Base-by-base conservation (phyloP, 53 echinoderm and acorn worm genomes). In the Hippasteria phrygiana region DNA sequence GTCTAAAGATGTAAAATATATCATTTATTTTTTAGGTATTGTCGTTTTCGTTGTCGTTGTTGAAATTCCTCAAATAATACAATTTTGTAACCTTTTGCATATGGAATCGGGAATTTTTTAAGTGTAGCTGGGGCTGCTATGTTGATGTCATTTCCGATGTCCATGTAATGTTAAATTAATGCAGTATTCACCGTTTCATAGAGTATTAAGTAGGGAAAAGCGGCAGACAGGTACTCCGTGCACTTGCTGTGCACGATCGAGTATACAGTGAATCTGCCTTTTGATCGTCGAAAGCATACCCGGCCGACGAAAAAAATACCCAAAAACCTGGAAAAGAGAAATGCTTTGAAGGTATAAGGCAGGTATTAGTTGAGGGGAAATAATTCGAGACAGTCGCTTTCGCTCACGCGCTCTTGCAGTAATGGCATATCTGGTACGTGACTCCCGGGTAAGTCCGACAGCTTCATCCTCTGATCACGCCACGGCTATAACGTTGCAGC, bases 401-500 rank as follows among this genome's bases (percentile, higher is more conserved):
- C 48, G 38, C 50, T 41, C 85, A 85, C 85, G 85, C 18, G 22
- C 70, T 24, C 32, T 8, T n/a, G 26, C 31, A 39, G 71, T 69
- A 85, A 85, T 71, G 71, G 34, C 47, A 85, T 70, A 35, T 26
- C 45, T 32, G 5, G 54, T 85, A 71, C 85, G 85, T 85, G 85
- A 85, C 85, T 71, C 0, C 22, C 33, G 70, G 48, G 71, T 64
- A 27, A 29, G 6, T 51, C 36, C 71, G 24, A 3, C 29, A 20
- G 71, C 70, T 35, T 85, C 32, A 85, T 85, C 85, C 85, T 18
- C 51, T 18, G 7, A 71, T 85, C 85, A 85, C 85, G 85, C 69
- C 12, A 37, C 50, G 27, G 54, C 35, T 69, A 85, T 85, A 85
- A 69, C 70, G 71, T 85, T 85, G 85, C 51, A 48, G 71, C 70